These are phyloP conservation scores for Neostethus bicornis DNA, from an alignment of 2,797 vertebrate genomes.

Conservation along the genomic window DNA sequence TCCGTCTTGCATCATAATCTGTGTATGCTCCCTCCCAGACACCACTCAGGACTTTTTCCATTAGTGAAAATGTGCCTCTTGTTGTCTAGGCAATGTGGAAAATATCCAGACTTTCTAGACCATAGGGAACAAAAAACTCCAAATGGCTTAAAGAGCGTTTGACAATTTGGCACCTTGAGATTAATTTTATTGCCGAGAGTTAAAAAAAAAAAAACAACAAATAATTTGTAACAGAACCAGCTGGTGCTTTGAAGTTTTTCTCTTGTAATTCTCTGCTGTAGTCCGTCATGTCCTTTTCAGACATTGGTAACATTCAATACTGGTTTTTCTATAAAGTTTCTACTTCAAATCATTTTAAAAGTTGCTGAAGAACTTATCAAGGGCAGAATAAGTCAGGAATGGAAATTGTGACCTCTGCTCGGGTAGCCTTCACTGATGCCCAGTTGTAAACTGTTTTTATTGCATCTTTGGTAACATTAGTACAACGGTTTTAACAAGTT, in stretches of 20 bases:
- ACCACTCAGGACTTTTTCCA: no score
- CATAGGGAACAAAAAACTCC: neutral
- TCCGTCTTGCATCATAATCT: no score
- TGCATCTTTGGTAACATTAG: neutral
- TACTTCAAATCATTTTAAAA: no score
- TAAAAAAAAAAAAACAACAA: no score
- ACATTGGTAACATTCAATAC: no score
- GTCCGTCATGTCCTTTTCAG: neutral
- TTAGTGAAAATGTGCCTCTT: no score
- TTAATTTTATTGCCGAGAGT: constrained; percentile 1
- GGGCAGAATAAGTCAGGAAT: neutral
- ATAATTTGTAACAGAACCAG: neutral
- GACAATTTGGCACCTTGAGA: neutral
- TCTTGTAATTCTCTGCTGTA: neutral
- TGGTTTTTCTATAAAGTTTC: no score
- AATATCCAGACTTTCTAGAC: neutral
- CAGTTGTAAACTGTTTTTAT: neutral
- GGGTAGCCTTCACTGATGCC: neutral
- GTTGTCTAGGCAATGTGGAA: neutral
- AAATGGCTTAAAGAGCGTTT: neutral
- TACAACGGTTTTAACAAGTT: neutral
- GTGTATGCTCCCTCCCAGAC: no score
- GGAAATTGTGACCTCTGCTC: no score
- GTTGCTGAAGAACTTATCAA: no score
- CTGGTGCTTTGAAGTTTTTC: neutral